A percentile compares a stretch with the other conserved stretches of the same genome.
These are phyloP conservation scores for Aphelinus certus DNA, from an alignment of 1,140 invertebrate species.

Conservation along the genomic window DNA sequence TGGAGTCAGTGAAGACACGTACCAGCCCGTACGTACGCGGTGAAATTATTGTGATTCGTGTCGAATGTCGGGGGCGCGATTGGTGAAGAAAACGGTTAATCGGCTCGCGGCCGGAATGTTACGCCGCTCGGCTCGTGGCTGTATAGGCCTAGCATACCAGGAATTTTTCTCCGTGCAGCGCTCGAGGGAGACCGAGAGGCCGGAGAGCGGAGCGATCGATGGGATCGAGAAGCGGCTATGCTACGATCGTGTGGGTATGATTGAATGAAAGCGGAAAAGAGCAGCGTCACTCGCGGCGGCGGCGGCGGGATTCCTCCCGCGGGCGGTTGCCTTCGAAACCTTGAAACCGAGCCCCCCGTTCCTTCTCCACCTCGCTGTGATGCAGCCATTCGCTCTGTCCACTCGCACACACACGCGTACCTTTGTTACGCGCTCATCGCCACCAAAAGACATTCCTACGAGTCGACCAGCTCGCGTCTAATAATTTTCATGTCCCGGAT, in stretches of 20 bases:
- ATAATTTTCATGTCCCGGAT: conserved; percentile 29
- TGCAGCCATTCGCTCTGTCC: too few relatives aligned
- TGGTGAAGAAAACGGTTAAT: too few relatives aligned
- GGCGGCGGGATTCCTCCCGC: not conserved
- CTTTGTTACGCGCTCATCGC: not conserved
- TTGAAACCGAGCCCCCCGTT: conserved; percentile 32
- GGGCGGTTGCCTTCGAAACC: conserved; percentile 10
- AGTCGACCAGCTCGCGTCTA: conserved; percentile 29
- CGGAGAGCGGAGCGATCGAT: not conserved
- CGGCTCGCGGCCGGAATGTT: too few relatives aligned
- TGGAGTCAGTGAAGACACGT: too few relatives aligned
- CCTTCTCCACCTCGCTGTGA: not conserved
- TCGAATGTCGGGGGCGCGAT: too few relatives aligned
- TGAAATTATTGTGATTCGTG: too few relatives aligned
- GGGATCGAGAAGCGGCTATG: not conserved
- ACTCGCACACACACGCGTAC: not conserved
- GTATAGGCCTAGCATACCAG: too few relatives aligned
- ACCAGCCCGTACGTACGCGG: too few relatives aligned
- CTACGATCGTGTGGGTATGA: too few relatives aligned
- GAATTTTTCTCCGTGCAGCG: not conserved
- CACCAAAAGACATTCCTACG: not conserved
- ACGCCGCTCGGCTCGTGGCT: too few relatives aligned
- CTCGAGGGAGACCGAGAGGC: not conserved
- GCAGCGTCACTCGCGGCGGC: conserved; percentile 13
- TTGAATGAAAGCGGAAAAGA: not conserved